Evolutionary conservation across 2,888 invertebrate species (phyloP), one percentile per base, ranked within the genome.

Genomic region (Augiades crinisus): DNA sequence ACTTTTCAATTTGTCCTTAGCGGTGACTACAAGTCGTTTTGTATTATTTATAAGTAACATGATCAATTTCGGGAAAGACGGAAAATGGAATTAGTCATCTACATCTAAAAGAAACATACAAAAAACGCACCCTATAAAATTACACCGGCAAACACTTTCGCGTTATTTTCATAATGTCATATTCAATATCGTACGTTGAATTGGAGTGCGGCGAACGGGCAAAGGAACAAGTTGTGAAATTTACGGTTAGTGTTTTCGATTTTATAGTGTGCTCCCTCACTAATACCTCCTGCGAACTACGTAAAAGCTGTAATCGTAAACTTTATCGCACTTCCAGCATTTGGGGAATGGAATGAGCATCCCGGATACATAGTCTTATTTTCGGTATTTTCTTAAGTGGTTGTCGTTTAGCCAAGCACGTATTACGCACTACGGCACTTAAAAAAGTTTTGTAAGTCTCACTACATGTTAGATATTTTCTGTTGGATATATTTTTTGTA

Each of bases 231-330:
- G 38, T 64, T 65, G 58, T 46, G 46, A 51, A 63, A 63, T 76
- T 74, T 74, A 78, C 63, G 70, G 64, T 63, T 64, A 68, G 65
- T 64, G 68, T 74, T 71, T 65, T 65, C 73, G 68, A 72, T 74
- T 72, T 80, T 75, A 79, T 77, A 70, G 77, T 68, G 63, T 70
- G 69, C 70, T 68, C 71, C 65, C 68, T 59, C 59, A 57, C 70
- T 77, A 76, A 79, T 75, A 77, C 71, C 66, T 67, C 63, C 62
- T 57, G 60, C 58, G 61, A 65, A 67, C 67, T 67, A 69, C 71
- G 67, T 65, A 64, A 66, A 67, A 63, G 71, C 66, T 62, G 67
- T 77, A 75, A 76, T 70, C 73, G 69, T 78, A 77, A 80, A 81
- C 58, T 73, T 76, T 70, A 72, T 72, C 62, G 62, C 57, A 58